Conservation (phyloP, 1,140 invertebrate species). For the Tetramorium alpestre region DNA sequence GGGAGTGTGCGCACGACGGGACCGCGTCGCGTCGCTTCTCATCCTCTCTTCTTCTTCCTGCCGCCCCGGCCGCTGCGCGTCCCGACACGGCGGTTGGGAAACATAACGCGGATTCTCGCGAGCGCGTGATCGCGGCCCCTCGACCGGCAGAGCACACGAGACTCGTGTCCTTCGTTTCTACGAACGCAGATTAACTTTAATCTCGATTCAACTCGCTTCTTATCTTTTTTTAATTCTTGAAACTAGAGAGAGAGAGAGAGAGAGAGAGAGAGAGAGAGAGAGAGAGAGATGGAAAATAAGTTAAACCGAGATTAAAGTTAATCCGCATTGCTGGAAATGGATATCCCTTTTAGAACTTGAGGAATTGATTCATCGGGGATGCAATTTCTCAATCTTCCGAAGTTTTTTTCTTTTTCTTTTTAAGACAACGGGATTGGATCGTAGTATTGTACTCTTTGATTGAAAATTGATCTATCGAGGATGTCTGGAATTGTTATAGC, state of each 20-base stretch:
- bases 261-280: too few species aligned
- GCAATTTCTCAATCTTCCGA: neutral
- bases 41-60: conserved; percentile 6
- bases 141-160: too few species aligned
- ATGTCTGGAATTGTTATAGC: neutral
- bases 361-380: neutral
- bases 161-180: too few species aligned
- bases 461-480: neutral
- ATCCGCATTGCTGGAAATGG: too few species aligned
- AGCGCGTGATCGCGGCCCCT: too few species aligned
- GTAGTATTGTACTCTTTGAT: neutral
- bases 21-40: neutral
- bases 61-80: neutral
- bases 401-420: neutral
- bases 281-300: too few species aligned
- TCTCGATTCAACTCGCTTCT: too few species aligned
- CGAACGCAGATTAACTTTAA: too few species aligned
- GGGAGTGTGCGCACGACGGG: conserved; percentile 3
- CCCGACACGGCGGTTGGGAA: neutral
- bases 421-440: neutral
- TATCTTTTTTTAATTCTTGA: too few species aligned
- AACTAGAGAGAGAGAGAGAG: too few species aligned
- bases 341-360: neutral
- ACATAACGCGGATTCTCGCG: neutral
- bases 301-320: too few species aligned